Evolutionary conservation across 2,888 invertebrate species (phyloP).

Genomic region (Leuctra nigra): DNA sequence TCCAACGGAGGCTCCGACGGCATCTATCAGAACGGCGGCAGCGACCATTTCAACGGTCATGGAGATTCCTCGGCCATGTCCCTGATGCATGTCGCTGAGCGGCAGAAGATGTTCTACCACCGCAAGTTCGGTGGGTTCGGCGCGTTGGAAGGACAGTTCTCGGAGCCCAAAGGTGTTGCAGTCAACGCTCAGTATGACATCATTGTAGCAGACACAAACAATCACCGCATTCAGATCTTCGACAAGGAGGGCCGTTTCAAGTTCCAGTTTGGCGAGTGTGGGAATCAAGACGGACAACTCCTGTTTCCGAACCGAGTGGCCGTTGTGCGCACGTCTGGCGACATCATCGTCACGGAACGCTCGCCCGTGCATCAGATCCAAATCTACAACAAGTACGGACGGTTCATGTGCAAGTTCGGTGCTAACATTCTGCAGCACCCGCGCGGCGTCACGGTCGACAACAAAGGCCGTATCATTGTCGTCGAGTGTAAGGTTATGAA

Average conservation of each 20-base stretch:
- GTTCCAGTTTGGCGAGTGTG: constrained; percentile 99
- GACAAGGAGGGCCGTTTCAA: constrained; percentile 99
- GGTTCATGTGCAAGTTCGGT: constrained; percentile 98
- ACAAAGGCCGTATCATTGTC: constrained; percentile 96
- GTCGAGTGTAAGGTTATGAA: constrained; percentile 99
- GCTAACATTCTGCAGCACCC: constrained; percentile 99
- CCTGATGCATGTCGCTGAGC: constrained; percentile 95
- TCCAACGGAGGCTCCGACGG: constrained; percentile 81
- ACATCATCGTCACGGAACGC: constrained; percentile 97
- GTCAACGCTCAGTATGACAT: constrained; percentile 99
- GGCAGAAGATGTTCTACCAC: constrained; percentile 99
- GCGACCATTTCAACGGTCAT: constrained; percentile 52
- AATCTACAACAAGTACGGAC: constrained; percentile 99
- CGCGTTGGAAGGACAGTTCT: constrained; percentile 97
- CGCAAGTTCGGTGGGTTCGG: constrained; percentile 99
- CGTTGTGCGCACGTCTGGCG: constrained; percentile 96
- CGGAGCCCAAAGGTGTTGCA: constrained; percentile 99
- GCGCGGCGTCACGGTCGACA: constrained; percentile 97
- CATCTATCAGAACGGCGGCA: constrained; percentile 55
- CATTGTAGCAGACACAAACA: constrained; percentile 69
- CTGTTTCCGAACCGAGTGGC: constrained; percentile 98
- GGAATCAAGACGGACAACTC: constrained; percentile 94
- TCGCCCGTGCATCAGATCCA: constrained; percentile 99
- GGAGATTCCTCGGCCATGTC: constrained; percentile 85
- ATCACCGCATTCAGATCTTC: constrained; percentile 95